phyloP scores from a whole-genome alignment of 1,140 invertebrate species.

The Drosophila kikkawai region DNA sequence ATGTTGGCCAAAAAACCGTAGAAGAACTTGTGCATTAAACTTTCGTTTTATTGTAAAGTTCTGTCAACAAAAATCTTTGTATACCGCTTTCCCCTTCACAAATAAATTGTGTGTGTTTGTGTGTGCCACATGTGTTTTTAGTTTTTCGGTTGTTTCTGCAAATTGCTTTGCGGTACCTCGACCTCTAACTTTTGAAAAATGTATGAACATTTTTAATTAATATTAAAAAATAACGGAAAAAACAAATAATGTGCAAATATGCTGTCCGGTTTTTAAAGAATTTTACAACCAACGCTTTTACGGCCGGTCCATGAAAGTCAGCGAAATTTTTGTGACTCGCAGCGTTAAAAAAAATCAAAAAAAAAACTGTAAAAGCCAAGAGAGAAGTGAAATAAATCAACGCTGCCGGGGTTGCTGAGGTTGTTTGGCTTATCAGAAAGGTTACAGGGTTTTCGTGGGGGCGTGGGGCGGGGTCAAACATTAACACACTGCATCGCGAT shows the following conservation, averaged over 20 bases:
- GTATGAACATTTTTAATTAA: constrained; percentile 74
- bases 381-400: constrained; percentile 64
- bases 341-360: constrained; percentile 37
- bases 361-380: constrained; percentile 39
- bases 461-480: constrained; percentile 22
- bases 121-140: constrained; percentile 59
- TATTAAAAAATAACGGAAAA: constrained; percentile 32
- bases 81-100: constrained; percentile 24
- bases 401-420: constrained; percentile 32
- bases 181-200: constrained; percentile 70
- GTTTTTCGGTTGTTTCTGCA: constrained; percentile 58
- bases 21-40: constrained; percentile 77
- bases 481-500: constrained; percentile 48
- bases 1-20: constrained; percentile 13
- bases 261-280: constrained; percentile 23
- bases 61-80: constrained; percentile 77
- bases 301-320: constrained; percentile 49
- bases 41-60: constrained; percentile 80
- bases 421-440: constrained; percentile 64
- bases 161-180: constrained; percentile 56
- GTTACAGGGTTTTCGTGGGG: constrained; percentile 15
- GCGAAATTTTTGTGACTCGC: constrained; percentile 40
- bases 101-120: constrained; percentile 50
- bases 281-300: constrained; percentile 18
- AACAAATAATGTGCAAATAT: constrained; percentile 49